Evolutionary conservation across 53 echinoderm and acorn worm genomes (phyloP).

Genomic region (Apostichopus leukothele): DNA sequence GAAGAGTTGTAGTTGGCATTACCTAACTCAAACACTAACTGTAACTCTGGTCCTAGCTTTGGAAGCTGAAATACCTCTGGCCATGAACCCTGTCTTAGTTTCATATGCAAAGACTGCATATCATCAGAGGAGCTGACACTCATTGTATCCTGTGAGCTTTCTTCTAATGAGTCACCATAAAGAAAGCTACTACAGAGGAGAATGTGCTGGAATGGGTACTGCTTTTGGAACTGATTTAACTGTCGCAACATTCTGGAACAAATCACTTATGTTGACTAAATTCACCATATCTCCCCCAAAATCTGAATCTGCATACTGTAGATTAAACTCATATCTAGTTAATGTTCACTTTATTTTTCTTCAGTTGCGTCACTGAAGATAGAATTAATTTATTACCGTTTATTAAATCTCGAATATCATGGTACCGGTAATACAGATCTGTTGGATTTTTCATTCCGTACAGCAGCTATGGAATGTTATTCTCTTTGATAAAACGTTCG

Average conservation of each 20-base stretch:
- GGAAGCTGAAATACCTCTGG: constrained; percentile 19
- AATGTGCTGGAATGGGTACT: too few species aligned
- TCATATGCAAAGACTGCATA: not conserved
- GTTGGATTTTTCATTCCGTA: too few species aligned
- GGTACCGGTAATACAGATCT: too few species aligned
- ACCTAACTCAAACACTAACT: too few species aligned
- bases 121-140: too few species aligned
- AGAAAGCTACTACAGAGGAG: not conserved
- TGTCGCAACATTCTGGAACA: not conserved
- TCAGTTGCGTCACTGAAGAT: too few species aligned
- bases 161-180: too few species aligned
- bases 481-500: too few species aligned
- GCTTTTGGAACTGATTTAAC: not conserved
- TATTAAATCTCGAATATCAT: too few species aligned
- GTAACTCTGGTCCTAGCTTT: not conserved
- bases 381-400: too few species aligned
- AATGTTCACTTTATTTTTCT: not conserved
- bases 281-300: not conserved
- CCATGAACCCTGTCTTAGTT: constrained; percentile 29
- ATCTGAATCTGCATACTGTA: not conserved
- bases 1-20: not conserved
- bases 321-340: not conserved
- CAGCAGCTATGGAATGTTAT: too few species aligned
- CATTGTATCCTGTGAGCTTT: too few species aligned
- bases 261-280: not conserved